phyloP scores from a whole-genome alignment of 2,113 vertebrate genomes.

The Pagrus major region DNA sequence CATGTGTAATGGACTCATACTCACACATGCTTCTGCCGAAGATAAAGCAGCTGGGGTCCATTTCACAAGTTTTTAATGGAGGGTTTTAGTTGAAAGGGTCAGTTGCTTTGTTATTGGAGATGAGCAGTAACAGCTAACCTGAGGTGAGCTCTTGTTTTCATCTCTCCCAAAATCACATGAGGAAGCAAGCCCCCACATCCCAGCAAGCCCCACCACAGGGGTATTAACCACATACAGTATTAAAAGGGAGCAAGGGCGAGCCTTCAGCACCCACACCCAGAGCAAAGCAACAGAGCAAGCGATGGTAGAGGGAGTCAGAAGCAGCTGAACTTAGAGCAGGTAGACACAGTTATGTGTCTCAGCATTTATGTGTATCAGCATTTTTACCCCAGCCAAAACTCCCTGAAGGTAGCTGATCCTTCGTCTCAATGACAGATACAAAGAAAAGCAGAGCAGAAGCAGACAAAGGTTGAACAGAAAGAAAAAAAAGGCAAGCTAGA shows the following conservation, averaged over 20 bases:
- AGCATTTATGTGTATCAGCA: too few relatives aligned
- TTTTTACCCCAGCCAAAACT: constrained; percentile 27
- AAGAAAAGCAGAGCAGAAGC: constrained; percentile 50
- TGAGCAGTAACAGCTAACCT: constrained; percentile 95
- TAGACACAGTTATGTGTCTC: too few relatives aligned
- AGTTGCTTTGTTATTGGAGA: constrained; percentile 72
- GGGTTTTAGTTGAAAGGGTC: constrained; percentile 73
- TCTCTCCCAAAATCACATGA: constrained; percentile 84
- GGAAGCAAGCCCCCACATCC: constrained; percentile 72
- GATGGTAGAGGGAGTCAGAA: constrained; percentile 17
- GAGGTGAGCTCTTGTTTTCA: constrained; percentile 88
- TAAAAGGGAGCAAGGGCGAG: constrained; percentile 26
- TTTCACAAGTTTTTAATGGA: constrained; percentile 73
- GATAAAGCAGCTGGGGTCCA: constrained; percentile 70
- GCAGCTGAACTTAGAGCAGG: too few relatives aligned
- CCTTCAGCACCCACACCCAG: constrained; percentile 69
- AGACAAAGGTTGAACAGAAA: constrained; percentile 39
- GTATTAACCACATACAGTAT: neutral
- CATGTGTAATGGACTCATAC: constrained; percentile 84
- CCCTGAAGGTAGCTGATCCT: constrained; percentile 16
- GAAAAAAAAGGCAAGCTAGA: constrained; percentile 79
- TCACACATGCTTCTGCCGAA: constrained; percentile 88
- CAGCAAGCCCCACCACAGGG: constrained; percentile 82
- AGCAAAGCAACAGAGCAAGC: constrained; percentile 55
- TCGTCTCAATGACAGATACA: constrained; percentile 31